Conservation (phyloP, 2,888 invertebrate species). For the Holacanthella duospinosa region DNA sequence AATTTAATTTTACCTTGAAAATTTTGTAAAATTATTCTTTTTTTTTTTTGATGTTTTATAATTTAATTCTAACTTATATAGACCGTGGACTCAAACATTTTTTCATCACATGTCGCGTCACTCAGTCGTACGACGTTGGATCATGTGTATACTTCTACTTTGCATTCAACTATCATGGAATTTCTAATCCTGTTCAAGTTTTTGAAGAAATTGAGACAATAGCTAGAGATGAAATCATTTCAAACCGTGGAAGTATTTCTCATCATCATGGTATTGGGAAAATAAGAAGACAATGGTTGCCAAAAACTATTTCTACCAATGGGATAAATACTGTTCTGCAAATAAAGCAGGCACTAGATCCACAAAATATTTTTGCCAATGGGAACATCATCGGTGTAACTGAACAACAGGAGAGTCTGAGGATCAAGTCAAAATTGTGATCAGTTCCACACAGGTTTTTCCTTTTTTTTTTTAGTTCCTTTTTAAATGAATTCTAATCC, state of each 20-base stretch:
- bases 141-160: constrained; percentile 95
- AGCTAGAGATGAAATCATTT: constrained; percentile 84
- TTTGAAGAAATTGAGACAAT: constrained; percentile 79
- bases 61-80: constrained; percentile 11
- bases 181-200: constrained; percentile 58
- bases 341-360: constrained; percentile 79
- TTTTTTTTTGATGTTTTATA: constrained; percentile 2
- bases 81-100: constrained; percentile 51
- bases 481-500: too few relatives aligned
- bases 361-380: constrained; percentile 83
- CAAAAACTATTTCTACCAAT: constrained; percentile 67
- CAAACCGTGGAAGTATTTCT: constrained; percentile 81
- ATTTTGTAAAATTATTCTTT: too few relatives aligned
- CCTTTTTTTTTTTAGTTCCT: too few relatives aligned
- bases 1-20: constrained; percentile 3
- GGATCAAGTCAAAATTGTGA: too few relatives aligned
- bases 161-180: constrained; percentile 58
- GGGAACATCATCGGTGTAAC: constrained; percentile 68
- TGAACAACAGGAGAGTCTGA: too few relatives aligned
- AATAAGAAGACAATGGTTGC: constrained; percentile 73
- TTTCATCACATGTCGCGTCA: constrained; percentile 70
- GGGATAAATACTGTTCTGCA: constrained; percentile 68
- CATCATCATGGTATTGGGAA: constrained; percentile 98
- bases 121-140: constrained; percentile 94
- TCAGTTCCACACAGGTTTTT: too few relatives aligned